Percentiles rank a stretch among this genome's conserved stretches.
Evolutionary conservation across 2,113 vertebrate genomes (phyloP).

Genomic region (Nycticorax nycticorax): DNA sequence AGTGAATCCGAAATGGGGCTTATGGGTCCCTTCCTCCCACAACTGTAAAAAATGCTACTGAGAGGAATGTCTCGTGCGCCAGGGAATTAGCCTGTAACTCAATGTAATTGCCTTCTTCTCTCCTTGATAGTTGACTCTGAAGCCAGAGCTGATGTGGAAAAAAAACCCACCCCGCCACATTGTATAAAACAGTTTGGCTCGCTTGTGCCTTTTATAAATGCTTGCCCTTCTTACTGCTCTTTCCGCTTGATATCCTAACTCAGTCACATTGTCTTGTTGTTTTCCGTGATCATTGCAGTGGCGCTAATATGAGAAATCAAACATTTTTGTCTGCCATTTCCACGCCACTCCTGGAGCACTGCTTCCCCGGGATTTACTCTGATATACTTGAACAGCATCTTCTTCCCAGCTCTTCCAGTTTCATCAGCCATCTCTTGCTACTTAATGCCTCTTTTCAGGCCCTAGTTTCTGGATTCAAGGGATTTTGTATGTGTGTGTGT

Average conservation of each 20-base stretch:
- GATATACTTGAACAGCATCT: not conserved
- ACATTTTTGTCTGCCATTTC: not conserved
- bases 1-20: not conserved
- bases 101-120: not conserved
- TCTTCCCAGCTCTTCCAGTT: not conserved
- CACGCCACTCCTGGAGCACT: not conserved
- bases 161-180: rapidly evolving
- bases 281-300: not conserved
- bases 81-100: not conserved
- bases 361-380: not conserved
- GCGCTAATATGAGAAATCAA: not conserved
- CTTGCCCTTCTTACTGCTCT: not conserved
- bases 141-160: not conserved
- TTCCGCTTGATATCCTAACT: not conserved
- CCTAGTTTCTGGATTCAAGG: not conserved
- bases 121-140: not conserved
- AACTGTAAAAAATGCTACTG: not conserved
- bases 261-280: not conserved
- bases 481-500: not conserved
- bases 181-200: not conserved
- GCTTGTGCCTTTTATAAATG: not conserved
- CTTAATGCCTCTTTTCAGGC: not conserved
- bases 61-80: not conserved
- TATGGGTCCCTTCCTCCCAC: not conserved
- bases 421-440: not conserved